These are phyloP conservation scores for Solea solea DNA, from an alignment of 2,113 vertebrate species.

Conservation along the genomic window DNA sequence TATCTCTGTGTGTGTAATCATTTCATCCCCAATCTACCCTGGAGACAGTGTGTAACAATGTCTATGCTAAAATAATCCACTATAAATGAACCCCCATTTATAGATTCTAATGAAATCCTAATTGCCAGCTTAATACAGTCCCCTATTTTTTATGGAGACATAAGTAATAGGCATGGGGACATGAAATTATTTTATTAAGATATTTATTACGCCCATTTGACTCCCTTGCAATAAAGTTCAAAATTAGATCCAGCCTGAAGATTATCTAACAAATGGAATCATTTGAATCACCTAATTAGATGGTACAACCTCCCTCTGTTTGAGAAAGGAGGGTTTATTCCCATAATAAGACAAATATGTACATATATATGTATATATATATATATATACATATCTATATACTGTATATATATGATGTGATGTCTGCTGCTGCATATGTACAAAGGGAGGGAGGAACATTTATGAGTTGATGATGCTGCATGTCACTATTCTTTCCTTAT, in stretches of 20 bases:
- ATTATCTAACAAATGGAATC: constrained; percentile 76
- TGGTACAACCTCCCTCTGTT: constrained; percentile 51
- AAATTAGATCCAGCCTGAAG: constrained; percentile 79
- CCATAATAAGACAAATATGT: constrained; percentile 24
- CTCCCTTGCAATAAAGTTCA: constrained; percentile 79
- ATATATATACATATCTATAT: no score
- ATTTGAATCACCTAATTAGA: constrained; percentile 77
- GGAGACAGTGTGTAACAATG: constrained; percentile 54
- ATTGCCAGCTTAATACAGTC: constrained; percentile 80
- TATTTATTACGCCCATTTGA: constrained; percentile 80
- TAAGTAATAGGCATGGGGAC: constrained; percentile 79
- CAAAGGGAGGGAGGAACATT: no score
- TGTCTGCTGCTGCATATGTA: no score
- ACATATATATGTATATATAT: no score
- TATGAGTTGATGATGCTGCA: no score
- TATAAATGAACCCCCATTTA: constrained; percentile 82
- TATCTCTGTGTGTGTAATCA: constrained; percentile 10
- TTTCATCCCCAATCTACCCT: constrained; percentile 31
- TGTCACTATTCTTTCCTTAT: no score
- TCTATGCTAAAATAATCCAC: constrained; percentile 74
- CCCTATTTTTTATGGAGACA: constrained; percentile 70
- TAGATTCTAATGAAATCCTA: constrained; percentile 84
- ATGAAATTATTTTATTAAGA: constrained; percentile 82
- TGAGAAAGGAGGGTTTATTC: constrained; percentile 64
- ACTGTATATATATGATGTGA: no score